A percentile compares a stretch with the other conserved stretches of the same genome.
phyloP scores from a whole-genome alignment of 2,888 invertebrate genomes.

The Criorhina ranunculi region DNA sequence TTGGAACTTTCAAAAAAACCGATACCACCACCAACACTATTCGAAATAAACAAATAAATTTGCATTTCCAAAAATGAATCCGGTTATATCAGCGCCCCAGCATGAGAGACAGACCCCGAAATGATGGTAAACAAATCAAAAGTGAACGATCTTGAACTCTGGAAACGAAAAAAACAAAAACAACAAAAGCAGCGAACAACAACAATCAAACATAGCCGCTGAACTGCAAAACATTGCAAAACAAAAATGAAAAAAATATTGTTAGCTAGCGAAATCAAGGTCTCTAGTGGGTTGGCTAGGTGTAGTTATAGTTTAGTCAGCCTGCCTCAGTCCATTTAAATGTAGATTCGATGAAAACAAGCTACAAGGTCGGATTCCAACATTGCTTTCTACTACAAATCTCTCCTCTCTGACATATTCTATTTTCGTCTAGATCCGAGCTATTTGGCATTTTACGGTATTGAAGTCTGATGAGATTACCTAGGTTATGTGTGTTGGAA shows the following conservation, averaged over 20 bases:
- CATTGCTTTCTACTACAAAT: neutral
- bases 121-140: slow-evolving; percentile 50
- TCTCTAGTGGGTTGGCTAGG: slow-evolving; percentile 18
- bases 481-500: no score
- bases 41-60: slow-evolving; percentile 10
- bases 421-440: slow-evolving; percentile 1
- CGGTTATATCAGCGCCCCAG: neutral
- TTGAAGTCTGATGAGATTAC: no score
- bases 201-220: slow-evolving; percentile 5
- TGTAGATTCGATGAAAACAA: neutral
- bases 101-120: neutral
- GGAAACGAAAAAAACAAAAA: slow-evolving; percentile 1
- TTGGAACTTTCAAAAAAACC: slow-evolving; percentile 9
- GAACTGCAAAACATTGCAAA: slow-evolving; percentile 42
- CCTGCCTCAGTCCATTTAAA: neutral
- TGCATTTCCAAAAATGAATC: slow-evolving; percentile 46
- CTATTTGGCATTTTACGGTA: neutral
- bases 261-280: slow-evolving; percentile 29
- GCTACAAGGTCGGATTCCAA: slow-evolving; percentile 6
- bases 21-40: neutral
- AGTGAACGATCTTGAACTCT: slow-evolving; percentile 52
- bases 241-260: neutral
- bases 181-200: neutral
- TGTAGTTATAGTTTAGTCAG: neutral
- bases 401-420: slow-evolving; percentile 10